Conservation (phyloP, 1,140 invertebrate species). For the Rhysida immarginata region DNA sequence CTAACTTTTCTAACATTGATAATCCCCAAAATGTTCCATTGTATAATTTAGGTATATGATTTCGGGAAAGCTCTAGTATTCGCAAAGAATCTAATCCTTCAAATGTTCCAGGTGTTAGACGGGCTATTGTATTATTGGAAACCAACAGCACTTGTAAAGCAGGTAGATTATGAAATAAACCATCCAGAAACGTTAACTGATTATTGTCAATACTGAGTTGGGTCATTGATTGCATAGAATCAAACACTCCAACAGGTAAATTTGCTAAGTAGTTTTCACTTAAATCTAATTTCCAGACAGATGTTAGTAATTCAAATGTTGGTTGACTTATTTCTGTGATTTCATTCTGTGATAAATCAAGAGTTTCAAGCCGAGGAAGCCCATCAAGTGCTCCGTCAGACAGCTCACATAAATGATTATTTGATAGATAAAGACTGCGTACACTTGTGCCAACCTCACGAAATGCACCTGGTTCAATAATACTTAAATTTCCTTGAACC, state of each 20-base stretch:
- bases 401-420: not conserved
- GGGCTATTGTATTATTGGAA: not conserved
- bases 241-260: not conserved
- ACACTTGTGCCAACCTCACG: not conserved
- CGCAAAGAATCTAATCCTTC: not conserved
- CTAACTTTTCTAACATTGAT: conserved; percentile 2
- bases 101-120: conserved; percentile 3
- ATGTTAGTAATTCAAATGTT: not conserved
- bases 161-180: conserved; percentile 3
- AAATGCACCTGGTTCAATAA: not conserved
- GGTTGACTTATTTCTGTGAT: not conserved
- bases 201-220: not conserved
- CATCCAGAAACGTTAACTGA: not conserved
- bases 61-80: not conserved
- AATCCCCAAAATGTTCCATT: conserved; percentile 2
- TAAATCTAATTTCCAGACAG: conserved; percentile 5
- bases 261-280: not conserved
- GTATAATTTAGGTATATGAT: not conserved
- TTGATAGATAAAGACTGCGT: conserved; percentile 4
- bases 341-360: conserved; percentile 4
- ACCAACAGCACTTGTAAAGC: conserved; percentile 1
- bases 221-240: conserved; percentile 2
- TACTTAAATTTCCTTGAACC: conserved; percentile 1
- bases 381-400: conserved; percentile 2
- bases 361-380: not conserved